Percentiles rank a stretch among this genome's conserved stretches.
Conservation (phyloP, 2,113 vertebrate species). For the Ailurus styani region DNA sequence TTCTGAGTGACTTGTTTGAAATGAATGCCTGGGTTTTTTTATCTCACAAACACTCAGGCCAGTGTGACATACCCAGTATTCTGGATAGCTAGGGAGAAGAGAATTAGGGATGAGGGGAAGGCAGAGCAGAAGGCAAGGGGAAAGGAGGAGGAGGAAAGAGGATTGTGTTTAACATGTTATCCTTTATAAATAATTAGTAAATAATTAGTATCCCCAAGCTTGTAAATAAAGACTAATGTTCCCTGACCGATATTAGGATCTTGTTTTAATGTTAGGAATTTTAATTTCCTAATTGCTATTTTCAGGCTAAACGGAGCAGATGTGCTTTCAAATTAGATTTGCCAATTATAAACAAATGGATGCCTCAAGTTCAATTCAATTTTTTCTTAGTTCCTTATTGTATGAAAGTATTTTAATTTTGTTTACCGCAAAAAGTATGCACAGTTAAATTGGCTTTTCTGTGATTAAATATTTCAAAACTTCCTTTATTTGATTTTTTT, state of each 20-base stretch:
- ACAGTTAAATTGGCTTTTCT: slow-evolving; percentile 22
- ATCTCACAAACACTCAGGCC: neutral
- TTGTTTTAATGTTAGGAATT: neutral
- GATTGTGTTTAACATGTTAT: neutral
- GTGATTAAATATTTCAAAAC: slow-evolving; percentile 35
- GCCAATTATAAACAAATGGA: slow-evolving; percentile 19
- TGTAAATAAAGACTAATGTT: neutral
- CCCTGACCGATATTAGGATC: neutral
- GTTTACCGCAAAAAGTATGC: neutral
- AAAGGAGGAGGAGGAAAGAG: neutral
- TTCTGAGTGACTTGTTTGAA: neutral
- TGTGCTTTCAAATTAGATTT: slow-evolving; percentile 48
- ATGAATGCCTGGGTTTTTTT: neutral
- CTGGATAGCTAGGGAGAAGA: neutral
- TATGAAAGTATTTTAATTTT: slow-evolving; percentile 3
- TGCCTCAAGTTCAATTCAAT: slow-evolving; percentile 14
- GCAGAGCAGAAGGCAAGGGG: neutral
- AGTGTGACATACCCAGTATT: neutral
- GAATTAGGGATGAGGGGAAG: neutral
- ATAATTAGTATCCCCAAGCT: neutral
- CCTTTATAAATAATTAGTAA: neutral
- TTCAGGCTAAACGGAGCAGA: neutral
- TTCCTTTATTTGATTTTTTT: neutral
- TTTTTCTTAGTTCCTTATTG: neutral
- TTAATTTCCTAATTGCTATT: slow-evolving; percentile 1